phyloP scores from a whole-genome alignment of 35 echinoderm and acorn worm genomes.

The Lytechinus variegatus region DNA sequence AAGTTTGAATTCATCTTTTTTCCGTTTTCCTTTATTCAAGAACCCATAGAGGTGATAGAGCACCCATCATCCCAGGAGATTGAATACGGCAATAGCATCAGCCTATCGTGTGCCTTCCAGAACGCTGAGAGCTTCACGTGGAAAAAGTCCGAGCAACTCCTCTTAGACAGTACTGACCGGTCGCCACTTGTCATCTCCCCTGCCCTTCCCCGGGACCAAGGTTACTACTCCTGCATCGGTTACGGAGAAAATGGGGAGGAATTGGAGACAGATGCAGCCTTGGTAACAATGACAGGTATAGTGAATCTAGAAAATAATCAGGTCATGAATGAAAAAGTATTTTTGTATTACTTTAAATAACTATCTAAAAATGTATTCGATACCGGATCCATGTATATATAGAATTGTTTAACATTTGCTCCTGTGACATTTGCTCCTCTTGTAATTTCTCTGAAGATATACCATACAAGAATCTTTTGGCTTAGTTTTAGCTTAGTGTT shows the following conservation, averaged over 20 bases:
- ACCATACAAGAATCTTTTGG: too few relatives aligned
- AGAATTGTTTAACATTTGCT: too few relatives aligned
- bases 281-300: slow-evolving; percentile 7
- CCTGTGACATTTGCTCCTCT: too few relatives aligned
- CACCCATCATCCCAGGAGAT: background rate
- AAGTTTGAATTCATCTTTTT: too few relatives aligned
- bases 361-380: too few relatives aligned
- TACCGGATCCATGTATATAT: too few relatives aligned
- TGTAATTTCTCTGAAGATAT: too few relatives aligned
- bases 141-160: background rate
- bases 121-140: slow-evolving; percentile 36
- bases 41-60: slow-evolving; percentile 16
- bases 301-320: background rate
- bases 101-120: slow-evolving; percentile 25
- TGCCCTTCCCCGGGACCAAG: background rate
- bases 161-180: background rate
- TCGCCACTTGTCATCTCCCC: slow-evolving; percentile 10
- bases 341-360: too few relatives aligned
- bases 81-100: background rate
- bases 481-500: too few relatives aligned
- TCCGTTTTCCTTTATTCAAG: background rate
- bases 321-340: too few relatives aligned
- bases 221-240: slow-evolving; percentile 20
- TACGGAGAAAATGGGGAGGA: background rate
- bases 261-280: background rate